These are phyloP conservation scores for Microctenopoma lineatum DNA, from an alignment of 2,797 vertebrate genomes.

Conservation along the genomic window DNA sequence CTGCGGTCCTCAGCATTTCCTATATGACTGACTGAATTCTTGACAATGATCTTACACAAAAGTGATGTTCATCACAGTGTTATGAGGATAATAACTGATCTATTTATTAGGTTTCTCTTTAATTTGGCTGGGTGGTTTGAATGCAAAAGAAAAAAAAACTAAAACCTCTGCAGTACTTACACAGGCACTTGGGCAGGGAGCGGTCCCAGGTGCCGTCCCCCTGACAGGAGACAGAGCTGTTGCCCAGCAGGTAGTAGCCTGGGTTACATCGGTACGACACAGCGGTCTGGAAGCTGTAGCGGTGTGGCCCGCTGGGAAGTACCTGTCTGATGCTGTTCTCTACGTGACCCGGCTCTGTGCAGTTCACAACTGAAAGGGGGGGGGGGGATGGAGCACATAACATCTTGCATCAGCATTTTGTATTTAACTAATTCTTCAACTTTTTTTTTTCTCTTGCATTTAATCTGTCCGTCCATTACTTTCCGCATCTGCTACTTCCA, in stretches of 20 bases:
- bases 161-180: conserved; percentile 86
- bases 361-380: conserved; percentile 91
- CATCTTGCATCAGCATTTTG: conserved; percentile 3
- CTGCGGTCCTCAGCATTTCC: no score
- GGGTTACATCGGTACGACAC: conserved; percentile 94
- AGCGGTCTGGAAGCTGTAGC: conserved; percentile 93
- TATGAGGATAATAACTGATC: no score
- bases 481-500: conserved; percentile 30
- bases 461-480: conserved; percentile 21
- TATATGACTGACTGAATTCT: no score
- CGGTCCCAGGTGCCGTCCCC: conserved; percentile 97
- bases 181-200: conserved; percentile 92
- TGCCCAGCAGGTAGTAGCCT: conserved; percentile 94
- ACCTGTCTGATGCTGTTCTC: conserved; percentile 93
- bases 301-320: conserved; percentile 88
- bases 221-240: conserved; percentile 92
- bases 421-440: background rate
- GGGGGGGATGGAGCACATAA: conserved; percentile 19
- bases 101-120: no score
- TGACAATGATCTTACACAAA: no score
- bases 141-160: no score
- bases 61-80: no score
- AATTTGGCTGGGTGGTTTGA: no score
- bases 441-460: background rate
- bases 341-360: conserved; percentile 94